phyloP scores from a whole-genome alignment of 2,113 vertebrate genomes.

The Ahaetulla prasina region DNA sequence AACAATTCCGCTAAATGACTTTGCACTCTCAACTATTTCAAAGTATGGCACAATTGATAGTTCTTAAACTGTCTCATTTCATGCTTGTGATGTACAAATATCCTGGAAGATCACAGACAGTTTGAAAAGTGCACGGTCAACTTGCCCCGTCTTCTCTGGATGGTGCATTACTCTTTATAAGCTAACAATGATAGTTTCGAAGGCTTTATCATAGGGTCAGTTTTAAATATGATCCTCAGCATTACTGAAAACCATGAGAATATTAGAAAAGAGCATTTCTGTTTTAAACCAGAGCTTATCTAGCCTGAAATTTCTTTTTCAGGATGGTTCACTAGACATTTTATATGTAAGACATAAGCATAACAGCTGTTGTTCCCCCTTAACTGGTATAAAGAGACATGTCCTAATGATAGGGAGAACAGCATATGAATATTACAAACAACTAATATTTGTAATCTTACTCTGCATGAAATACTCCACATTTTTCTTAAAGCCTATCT shows the following conservation, averaged over 20 bases:
- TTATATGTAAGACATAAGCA: not conserved
- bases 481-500: not conserved
- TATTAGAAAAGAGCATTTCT: not conserved
- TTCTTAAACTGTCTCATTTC: not conserved
- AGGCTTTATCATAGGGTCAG: not conserved
- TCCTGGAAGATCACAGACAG: not conserved
- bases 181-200: not conserved
- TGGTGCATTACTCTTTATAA: not conserved
- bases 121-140: conserved; percentile 2
- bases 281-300: not conserved
- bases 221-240: not conserved
- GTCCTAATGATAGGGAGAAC: not conserved
- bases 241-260: not conserved
- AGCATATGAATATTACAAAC: not conserved
- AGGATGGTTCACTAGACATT: not conserved
- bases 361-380: not conserved
- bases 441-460: not conserved
- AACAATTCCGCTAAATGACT: conserved; percentile 7
- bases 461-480: not conserved
- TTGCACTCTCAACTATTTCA: conserved; percentile 1
- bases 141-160: not conserved
- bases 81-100: not conserved
- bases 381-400: not conserved
- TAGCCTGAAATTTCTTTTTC: not conserved
- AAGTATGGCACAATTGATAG: not conserved